These are phyloP conservation scores for Lynx canadensis DNA, from an alignment of 2,113 vertebrate species.

Conservation along the genomic window DNA sequence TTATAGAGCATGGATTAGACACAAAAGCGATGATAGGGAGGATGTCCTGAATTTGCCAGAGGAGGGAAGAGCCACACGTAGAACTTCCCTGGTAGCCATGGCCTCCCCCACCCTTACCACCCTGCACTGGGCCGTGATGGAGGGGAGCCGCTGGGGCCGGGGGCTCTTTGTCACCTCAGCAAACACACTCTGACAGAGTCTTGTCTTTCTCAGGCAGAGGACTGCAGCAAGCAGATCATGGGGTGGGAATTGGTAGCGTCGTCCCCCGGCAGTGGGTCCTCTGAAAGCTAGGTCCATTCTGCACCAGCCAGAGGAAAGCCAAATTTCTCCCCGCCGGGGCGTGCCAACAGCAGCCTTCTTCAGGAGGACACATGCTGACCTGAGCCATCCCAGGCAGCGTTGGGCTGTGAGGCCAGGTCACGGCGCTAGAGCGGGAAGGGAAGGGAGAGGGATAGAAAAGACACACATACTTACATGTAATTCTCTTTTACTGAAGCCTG, in stretches of 20 bases:
- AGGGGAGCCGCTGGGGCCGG: rapidly evolving
- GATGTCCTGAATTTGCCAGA: too few species aligned
- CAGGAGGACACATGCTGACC: not conserved
- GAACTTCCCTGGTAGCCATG: not conserved
- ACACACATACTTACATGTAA: not conserved
- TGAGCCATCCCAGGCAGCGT: not conserved
- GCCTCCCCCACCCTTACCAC: rapidly evolving
- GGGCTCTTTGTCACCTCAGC: too few species aligned
- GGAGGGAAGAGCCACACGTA: rapidly evolving
- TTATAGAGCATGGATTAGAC: not conserved
- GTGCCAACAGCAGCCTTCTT: not conserved
- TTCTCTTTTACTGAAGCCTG: not conserved
- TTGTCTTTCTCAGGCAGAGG: not conserved
- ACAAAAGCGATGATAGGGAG: not conserved
- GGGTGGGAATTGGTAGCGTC: rapidly evolving
- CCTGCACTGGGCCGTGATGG: rapidly evolving
- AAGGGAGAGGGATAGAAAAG: not conserved
- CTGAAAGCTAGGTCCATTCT: not conserved
- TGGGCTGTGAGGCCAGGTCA: not conserved
- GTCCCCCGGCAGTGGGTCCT: not conserved
- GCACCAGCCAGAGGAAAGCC: not conserved
- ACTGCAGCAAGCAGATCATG: rapidly evolving
- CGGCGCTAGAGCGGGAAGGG: not conserved
- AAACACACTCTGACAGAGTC: rapidly evolving
- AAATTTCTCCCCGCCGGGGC: not conserved